Conservation (phyloP, 2,113 vertebrate species). For the Heliornis fulica region DNA sequence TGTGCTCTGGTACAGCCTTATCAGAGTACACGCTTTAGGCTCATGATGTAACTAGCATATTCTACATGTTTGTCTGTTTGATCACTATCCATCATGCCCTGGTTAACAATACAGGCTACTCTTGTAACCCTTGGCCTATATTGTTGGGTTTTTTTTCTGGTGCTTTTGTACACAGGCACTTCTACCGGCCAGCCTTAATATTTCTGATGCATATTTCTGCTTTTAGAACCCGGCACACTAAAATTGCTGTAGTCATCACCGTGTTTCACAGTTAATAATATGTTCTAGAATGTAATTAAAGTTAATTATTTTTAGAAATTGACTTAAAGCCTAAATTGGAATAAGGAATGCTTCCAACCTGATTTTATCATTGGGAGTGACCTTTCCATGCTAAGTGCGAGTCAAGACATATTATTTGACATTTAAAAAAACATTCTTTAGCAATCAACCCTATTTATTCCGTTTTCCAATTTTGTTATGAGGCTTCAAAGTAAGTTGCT, state of each 20-base stretch:
- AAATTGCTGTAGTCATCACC: not conserved
- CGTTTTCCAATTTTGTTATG: not conserved
- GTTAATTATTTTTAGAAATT: constrained; percentile 35
- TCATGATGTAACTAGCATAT: not conserved
- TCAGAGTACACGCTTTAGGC: not conserved
- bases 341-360: not conserved
- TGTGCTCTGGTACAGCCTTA: not conserved
- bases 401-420: not conserved
- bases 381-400: constrained; percentile 1
- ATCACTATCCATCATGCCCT: not conserved
- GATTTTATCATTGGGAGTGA: constrained; percentile 23
- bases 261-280: not conserved
- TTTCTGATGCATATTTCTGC: not conserved
- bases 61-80: not conserved
- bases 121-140: not conserved
- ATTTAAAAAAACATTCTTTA: not conserved
- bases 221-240: not conserved
- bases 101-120: not conserved
- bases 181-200: not conserved
- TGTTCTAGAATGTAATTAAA: not conserved
- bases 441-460: not conserved
- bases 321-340: not conserved
- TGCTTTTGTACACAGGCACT: not conserved
- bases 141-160: not conserved
- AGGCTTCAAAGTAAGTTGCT: not conserved